phyloP scores from a whole-genome alignment of 2,888 invertebrate species.

The Strigamia maritima region DNA sequence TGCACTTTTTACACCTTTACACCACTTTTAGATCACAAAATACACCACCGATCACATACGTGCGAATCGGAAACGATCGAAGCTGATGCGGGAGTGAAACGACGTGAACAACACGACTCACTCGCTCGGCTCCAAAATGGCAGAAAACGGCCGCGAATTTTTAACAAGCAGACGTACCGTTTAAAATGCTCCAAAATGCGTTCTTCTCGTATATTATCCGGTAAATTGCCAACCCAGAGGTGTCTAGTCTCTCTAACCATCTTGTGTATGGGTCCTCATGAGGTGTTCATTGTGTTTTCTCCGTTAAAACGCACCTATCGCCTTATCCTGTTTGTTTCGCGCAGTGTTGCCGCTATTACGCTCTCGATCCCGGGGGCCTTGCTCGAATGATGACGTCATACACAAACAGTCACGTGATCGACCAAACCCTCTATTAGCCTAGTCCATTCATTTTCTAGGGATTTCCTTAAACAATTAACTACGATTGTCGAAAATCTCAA shows the following conservation, averaged over 20 bases:
- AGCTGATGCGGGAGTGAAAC: not conserved
- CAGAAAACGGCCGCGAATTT: conserved; percentile 43
- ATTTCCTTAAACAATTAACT: not conserved
- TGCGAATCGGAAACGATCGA: not conserved
- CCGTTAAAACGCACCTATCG: conserved; percentile 31
- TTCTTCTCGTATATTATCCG: conserved; percentile 98
- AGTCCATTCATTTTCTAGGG: not conserved
- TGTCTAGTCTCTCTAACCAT: conserved; percentile 99
- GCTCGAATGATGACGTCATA: conserved; percentile 33
- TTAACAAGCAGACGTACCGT: conserved; percentile 65
- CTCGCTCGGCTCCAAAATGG: conserved; percentile 39
- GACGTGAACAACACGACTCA: not conserved
- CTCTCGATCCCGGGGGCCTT: conserved; percentile 3
- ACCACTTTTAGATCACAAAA: not conserved
- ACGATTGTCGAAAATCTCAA: too few relatives aligned
- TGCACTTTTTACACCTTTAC: not conserved
- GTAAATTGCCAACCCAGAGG: conserved; percentile 99
- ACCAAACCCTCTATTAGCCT: conserved; percentile 11
- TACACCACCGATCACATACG: not conserved
- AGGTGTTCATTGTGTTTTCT: conserved; percentile 57
- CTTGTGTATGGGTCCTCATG: conserved; percentile 70
- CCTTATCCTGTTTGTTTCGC: conserved; percentile 15
- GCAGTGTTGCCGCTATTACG: conserved; percentile 33
- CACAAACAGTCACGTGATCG: conserved; percentile 27
- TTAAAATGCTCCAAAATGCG: conserved; percentile 96